Evolutionary conservation across 2,888 invertebrate species (phyloP), one percentile per base, ranked within the genome.

Genomic region (Megaustenia siamemsis): DNA sequence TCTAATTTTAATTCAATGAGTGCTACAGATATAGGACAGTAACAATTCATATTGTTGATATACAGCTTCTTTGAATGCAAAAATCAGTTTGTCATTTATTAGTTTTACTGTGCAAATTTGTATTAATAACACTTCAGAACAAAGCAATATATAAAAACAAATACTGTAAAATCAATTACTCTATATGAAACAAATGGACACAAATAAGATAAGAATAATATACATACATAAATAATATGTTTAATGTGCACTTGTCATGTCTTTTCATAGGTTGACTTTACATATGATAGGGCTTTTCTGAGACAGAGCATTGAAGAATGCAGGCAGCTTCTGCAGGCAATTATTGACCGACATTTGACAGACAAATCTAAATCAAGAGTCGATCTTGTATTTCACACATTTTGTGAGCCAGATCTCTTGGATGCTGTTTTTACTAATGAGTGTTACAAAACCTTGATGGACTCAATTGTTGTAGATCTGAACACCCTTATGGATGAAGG

Each of bases 301-400:
- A 96, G 96, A 90, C 96, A 96, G 86, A 96, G 89, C 21, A 87
- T 98, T 60, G 95, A 95, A 78, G 97, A 97, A 82, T 97, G 97
- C 71, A 96, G 96, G 87, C 95, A 95, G 88, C 96, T 97, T 81
- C 96, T 99, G 86, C 96, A 96, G 89, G 95, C 95, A 63, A 96
- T 98, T 63, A 96, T 97, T 78, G 95, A 96, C 90, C 95, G 96
- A 49, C 97, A 98, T 92, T 95, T 97, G 4, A 97, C 97, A 5
- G 97, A 97, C 89, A 98, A 98, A 93, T 97, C 97, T 0, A 95
- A 97, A 63, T 95, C 95, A 2, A 95, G 97, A 3, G 96, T 97
- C 83, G 97, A 97, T 85, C 96, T 96, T 82, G 96, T 97, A 21
- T 97, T 97, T 86, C 94, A 94, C 90, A 96, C 96, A 92, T 96